Conservation (phyloP, 2,888 invertebrate genomes). For the Pegoplata infirma region DNA sequence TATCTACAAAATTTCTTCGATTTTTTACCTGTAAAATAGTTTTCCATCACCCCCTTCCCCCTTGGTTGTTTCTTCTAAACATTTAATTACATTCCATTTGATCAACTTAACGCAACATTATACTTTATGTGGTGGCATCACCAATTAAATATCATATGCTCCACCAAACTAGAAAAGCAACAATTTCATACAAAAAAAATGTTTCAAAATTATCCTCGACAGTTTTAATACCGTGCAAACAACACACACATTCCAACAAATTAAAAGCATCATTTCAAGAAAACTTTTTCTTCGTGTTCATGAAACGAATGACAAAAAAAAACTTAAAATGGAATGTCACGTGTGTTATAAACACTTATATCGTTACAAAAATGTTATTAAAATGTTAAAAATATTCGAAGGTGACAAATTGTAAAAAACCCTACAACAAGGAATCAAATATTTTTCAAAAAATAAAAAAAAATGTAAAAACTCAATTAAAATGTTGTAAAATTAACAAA, state of each 20-base stretch:
- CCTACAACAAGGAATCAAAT: too few relatives aligned
- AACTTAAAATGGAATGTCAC: constrained; percentile 47
- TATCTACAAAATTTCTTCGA: too few relatives aligned
- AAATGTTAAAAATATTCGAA: constrained; percentile 2
- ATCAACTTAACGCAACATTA: constrained; percentile 14
- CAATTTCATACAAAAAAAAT: constrained; percentile 65
- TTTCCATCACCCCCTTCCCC: too few relatives aligned
- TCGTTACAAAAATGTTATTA: background rate
- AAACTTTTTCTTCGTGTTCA: constrained; percentile 34
- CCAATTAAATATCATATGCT: constrained; percentile 75
- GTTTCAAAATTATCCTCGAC: constrained; percentile 47
- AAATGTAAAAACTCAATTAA: too few relatives aligned
- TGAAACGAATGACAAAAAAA: constrained; percentile 1
- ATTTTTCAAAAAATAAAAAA: too few relatives aligned
- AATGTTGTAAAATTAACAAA: too few relatives aligned
- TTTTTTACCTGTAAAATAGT: too few relatives aligned
- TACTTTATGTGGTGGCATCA: constrained; percentile 61
- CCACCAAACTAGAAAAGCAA: constrained; percentile 75
- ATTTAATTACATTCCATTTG: constrained; percentile 40
- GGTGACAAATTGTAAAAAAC: background rate
- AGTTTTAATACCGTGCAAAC: constrained; percentile 15
- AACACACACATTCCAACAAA: constrained; percentile 38
- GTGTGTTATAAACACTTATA: constrained; percentile 43
- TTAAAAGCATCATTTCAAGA: constrained; percentile 55
- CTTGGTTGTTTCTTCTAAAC: too few relatives aligned